phyloP scores from a whole-genome alignment of 2,797 vertebrate species.

The Rallus crepitans region DNA sequence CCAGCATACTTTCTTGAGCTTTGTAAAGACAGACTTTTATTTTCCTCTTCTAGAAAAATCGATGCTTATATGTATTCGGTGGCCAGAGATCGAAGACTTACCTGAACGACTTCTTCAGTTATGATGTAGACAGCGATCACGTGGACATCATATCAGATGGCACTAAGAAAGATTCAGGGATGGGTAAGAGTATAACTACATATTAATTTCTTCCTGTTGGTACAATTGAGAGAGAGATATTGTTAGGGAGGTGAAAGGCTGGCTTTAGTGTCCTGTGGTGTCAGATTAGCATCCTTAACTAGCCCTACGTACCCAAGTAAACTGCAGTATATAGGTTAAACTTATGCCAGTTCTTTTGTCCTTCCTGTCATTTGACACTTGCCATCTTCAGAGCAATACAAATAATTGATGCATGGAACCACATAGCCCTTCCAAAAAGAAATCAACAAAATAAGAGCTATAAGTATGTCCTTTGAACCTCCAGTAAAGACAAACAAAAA shows the following conservation, averaged over 20 bases:
- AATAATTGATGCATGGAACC: slow-evolving; percentile 49
- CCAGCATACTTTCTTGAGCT: not conserved
- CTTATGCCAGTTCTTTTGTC: not conserved
- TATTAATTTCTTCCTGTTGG: not conserved
- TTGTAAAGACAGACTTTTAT: not conserved
- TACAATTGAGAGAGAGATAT: not conserved
- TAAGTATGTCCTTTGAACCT: not conserved
- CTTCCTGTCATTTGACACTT: not conserved
- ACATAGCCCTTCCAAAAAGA: not conserved
- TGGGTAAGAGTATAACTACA: slow-evolving; percentile 84
- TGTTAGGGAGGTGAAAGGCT: not conserved
- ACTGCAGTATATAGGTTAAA: not conserved
- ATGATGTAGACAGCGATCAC: slow-evolving; percentile 95
- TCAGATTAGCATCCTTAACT: slow-evolving; percentile 4
- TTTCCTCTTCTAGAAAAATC: slow-evolving; percentile 88
- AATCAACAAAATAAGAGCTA: not conserved
- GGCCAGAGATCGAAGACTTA: slow-evolving; percentile 98
- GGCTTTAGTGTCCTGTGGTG: not conserved
- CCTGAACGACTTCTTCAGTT: slow-evolving; percentile 99
- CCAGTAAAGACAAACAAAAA: not conserved
- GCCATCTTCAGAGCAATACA: not conserved
- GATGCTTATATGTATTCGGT: slow-evolving; percentile 96
- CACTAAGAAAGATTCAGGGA: slow-evolving; percentile 98
- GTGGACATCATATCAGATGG: slow-evolving; percentile 99
- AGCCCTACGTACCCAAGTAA: not conserved